Evolutionary conservation across 2,888 invertebrate species (phyloP).

Genomic region (Ochlodes sylvanus): DNA sequence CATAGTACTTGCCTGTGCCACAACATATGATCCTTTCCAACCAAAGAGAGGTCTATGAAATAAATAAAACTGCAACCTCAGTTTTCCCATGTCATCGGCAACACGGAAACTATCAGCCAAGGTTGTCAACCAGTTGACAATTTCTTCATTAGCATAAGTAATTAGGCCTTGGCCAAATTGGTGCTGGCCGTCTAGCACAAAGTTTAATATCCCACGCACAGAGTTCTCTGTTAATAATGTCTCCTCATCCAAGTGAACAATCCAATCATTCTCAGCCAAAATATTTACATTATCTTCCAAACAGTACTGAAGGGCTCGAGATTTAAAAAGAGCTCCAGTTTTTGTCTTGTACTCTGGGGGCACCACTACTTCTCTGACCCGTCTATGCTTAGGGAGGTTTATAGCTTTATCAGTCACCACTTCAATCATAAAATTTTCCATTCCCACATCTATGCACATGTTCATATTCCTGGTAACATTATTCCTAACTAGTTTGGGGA

Average conservation of each 20-base stretch:
- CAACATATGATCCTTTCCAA: slow-evolving; percentile 99
- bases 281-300: slow-evolving; percentile 95
- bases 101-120: slow-evolving; percentile 98
- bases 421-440: slow-evolving; percentile 98
- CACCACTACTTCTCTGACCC: slow-evolving; percentile 95
- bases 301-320: slow-evolving; percentile 97
- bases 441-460: slow-evolving; percentile 93
- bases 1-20: slow-evolving; percentile 90
- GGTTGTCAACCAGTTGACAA: slow-evolving; percentile 98
- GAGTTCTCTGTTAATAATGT: slow-evolving; percentile 97
- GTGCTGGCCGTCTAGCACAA: slow-evolving; percentile 96
- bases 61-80: slow-evolving; percentile 95
- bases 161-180: slow-evolving; percentile 98
- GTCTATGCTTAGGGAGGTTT: slow-evolving; percentile 90
- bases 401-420: slow-evolving; percentile 97
- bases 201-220: slow-evolving; percentile 95
- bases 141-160: slow-evolving; percentile 97
- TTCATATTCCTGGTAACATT: slow-evolving; percentile 95
- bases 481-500: slow-evolving; percentile 93
- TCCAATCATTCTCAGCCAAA: slow-evolving; percentile 95
- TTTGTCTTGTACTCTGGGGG: slow-evolving; percentile 94
- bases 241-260: slow-evolving; percentile 99
- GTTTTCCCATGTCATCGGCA: slow-evolving; percentile 98
- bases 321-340: slow-evolving; percentile 96
- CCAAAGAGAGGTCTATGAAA: slow-evolving; percentile 98